A percentile compares a stretch with the other conserved stretches of the same genome.
These are phyloP conservation scores for Aspiorhynchus laticeps DNA, from an alignment of 2,113 vertebrate genomes.

Conservation along the genomic window DNA sequence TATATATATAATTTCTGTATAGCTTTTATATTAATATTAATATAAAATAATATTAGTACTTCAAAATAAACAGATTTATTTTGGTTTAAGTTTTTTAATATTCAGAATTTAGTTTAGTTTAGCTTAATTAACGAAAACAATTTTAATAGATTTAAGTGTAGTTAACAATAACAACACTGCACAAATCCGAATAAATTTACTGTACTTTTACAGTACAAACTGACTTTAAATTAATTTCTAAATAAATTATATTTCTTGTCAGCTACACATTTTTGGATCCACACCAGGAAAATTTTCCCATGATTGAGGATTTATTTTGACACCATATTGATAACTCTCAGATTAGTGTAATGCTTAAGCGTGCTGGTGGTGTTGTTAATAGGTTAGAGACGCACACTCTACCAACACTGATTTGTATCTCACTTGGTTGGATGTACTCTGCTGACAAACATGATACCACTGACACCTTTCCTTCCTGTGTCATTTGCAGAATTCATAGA, in stretches of 20 bases:
- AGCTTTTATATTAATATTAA: no score
- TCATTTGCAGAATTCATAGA: slow-evolving; percentile 65
- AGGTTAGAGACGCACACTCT: neutral
- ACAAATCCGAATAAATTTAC: neutral
- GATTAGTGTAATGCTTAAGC: neutral
- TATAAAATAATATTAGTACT: neutral
- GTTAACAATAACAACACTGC: neutral
- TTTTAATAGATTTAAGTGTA: neutral
- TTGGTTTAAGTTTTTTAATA: neutral
- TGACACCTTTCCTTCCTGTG: slow-evolving; percentile 52
- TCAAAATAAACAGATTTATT: neutral
- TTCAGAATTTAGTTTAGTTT: neutral
- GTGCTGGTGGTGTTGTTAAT: neutral
- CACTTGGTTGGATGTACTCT: neutral
- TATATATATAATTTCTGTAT: no score
- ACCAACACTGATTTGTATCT: slow-evolving; percentile 2
- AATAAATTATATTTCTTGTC: neutral
- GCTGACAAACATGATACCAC: slow-evolving; percentile 32
- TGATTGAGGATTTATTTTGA: neutral
- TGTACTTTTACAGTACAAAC: neutral
- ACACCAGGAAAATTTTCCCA: neutral
- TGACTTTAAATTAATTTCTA: neutral
- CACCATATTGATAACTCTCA: neutral
- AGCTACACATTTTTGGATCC: neutral
- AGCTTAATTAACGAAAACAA: neutral